Conservation (phyloP, 1,140 invertebrate genomes). For the Paraescarpia echinospica region DNA sequence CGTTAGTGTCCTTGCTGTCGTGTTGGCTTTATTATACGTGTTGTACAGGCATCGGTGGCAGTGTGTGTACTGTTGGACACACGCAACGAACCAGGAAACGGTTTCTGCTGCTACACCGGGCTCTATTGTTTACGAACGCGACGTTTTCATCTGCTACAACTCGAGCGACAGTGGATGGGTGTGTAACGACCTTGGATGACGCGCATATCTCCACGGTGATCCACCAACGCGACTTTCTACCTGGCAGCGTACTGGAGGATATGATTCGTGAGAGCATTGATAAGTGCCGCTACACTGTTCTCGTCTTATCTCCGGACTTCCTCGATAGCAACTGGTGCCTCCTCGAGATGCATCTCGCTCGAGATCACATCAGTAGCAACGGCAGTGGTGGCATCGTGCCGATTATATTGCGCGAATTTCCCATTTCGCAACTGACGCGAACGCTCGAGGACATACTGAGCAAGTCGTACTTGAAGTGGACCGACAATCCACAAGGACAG, state of each 20-base stretch:
- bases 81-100: too few species aligned
- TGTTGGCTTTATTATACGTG: not conserved
- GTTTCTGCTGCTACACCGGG: too few species aligned
- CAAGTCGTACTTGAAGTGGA: too few species aligned
- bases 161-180: not conserved
- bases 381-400: too few species aligned
- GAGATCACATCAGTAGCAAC: not conserved
- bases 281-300: not conserved
- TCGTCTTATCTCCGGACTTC: not conserved
- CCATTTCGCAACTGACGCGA: too few species aligned
- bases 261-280: not conserved
- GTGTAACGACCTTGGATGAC: not conserved
- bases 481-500: too few species aligned
- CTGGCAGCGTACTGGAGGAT: not conserved
- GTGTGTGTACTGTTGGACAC: too few species aligned
- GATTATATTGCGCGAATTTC: too few species aligned
- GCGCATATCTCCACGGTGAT: not conserved
- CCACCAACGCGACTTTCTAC: not conserved
- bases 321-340: not conserved
- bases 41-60: not conserved
- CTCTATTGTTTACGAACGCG: not conserved
- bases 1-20: not conserved
- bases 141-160: conserved; percentile 11
- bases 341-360: not conserved
- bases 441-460: too few species aligned